A percentile compares a stretch with the other conserved stretches of the same genome.
Conservation (phyloP, 2,888 invertebrate species). For the Hypsopygia costalis region DNA sequence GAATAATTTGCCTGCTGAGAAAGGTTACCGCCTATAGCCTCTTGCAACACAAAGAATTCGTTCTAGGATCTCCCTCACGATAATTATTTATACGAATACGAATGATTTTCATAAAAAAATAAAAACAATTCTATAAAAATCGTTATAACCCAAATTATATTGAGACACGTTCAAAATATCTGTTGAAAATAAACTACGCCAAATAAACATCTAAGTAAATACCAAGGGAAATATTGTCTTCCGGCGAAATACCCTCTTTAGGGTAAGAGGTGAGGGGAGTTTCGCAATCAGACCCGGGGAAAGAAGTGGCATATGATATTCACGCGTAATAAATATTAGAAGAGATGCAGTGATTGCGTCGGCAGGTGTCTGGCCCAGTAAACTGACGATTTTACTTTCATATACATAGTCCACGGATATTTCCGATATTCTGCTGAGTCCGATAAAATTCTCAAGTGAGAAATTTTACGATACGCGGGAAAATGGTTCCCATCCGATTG, state of each 20-base stretch:
- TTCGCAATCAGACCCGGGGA: slow-evolving; percentile 51
- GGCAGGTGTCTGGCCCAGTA: slow-evolving; percentile 57
- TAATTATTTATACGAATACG: no score
- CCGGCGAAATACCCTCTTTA: slow-evolving; percentile 17
- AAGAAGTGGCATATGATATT: slow-evolving; percentile 69
- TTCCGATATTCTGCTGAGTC: slow-evolving; percentile 32
- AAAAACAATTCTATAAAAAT: no score
- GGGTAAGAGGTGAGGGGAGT: slow-evolving; percentile 34
- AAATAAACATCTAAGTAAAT: no score
- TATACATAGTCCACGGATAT: slow-evolving; percentile 29
- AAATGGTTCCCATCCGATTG: neutral
- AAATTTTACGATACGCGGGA: slow-evolving; percentile 24
- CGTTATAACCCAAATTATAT: no score
- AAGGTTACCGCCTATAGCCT: no score
- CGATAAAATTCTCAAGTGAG: neutral
- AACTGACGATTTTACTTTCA: slow-evolving; percentile 41
- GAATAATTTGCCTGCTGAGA: no score
- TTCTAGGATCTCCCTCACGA: no score
- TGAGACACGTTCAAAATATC: no score
- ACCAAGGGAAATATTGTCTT: slow-evolving; percentile 3
- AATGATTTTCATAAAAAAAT: no score
- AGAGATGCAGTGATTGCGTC: slow-evolving; percentile 73
- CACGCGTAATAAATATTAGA: slow-evolving; percentile 78
- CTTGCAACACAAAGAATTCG: no score
- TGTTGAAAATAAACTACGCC: no score